Percentiles rank a stretch among this genome's conserved stretches.
Conservation (phyloP, 2,888 invertebrate genomes). For the Bugulina stolonifera region DNA sequence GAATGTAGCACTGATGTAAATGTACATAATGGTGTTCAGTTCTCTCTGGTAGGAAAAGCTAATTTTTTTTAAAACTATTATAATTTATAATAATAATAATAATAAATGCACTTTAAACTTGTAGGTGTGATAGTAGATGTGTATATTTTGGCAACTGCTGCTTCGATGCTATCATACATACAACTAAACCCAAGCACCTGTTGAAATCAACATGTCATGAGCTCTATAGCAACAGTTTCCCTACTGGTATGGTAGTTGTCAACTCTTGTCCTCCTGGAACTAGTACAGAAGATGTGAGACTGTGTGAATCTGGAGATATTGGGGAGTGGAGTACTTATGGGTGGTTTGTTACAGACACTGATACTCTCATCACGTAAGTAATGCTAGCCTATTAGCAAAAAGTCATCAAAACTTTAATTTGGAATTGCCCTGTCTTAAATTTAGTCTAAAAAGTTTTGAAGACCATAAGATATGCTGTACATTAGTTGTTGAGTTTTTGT, state of each 20-base stretch:
- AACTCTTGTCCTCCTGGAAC: neutral
- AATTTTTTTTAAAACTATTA: no score
- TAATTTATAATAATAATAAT: neutral
- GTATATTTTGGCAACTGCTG: neutral
- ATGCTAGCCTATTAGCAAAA: neutral
- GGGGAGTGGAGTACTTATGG: neutral
- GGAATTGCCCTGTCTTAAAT: neutral
- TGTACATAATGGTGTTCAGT: no score
- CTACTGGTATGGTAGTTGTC: neutral
- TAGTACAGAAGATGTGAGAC: neutral
- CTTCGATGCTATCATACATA: neutral
- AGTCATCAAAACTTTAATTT: neutral
- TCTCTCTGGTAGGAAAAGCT: no score
- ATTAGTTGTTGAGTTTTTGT: neutral
- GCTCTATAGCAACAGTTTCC: neutral
- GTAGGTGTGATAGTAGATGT: neutral
- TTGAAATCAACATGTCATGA: neutral
- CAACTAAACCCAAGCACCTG: neutral
- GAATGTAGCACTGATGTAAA: no score
- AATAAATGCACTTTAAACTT: no score
- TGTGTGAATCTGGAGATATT: neutral
- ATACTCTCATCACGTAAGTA: neutral
- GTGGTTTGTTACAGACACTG: neutral
- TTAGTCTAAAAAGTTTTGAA: neutral
- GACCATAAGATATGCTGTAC: neutral